Base-by-base conservation (phyloP, 2,888 invertebrate species). In the Melitaea athalia region DNA sequence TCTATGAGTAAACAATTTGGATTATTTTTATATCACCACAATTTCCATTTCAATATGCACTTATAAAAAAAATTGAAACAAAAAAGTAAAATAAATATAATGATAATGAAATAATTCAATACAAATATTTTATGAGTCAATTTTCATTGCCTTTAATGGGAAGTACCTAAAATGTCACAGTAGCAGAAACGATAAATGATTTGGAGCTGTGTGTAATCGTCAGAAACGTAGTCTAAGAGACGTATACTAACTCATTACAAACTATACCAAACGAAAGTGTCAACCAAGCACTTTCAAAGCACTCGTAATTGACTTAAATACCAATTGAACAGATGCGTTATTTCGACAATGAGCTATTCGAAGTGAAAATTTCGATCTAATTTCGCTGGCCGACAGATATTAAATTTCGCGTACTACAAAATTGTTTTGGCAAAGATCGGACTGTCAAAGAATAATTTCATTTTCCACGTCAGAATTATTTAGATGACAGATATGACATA, bases 361-460 rank as follows among this genome's bases (percentile, higher is more conserved):
- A 57, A 63, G 38, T 50, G 64, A 64, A 63, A 50, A 43, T 52
- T 70, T 70, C 47, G 64, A 52, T 66, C 65, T 63, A 70, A 63
- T 68, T 64, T 43, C 65, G 63, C 60, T 69, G 43, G 53, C 66
- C 50, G 62, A n/a, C 47, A 55, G 49, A 68, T 72, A 70, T 72
- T 70, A 70, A 70, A 72, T 70, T 70, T 68, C 60, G 65, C 70
- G 65, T 53, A 17, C 45, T 59, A 53, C 65, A 24, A 72, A 69
- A 68, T 70, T 68, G 70, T 70, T 72, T 68, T 69, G 69, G 69
- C 65, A 69, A 49, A 64, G 57, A 63, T 63, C 55, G 50, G 49
- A 38, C 63, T 63, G 67, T 60, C 72, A 70, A 64, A 72, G 68
- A 70, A 45, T 68, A 70, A 69, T 72, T 63, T 66, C 45, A 65